Evolutionary conservation across 2,888 invertebrate species (phyloP), one percentile per base, ranked within the genome.

Genomic region (Cenopis cana): DNA sequence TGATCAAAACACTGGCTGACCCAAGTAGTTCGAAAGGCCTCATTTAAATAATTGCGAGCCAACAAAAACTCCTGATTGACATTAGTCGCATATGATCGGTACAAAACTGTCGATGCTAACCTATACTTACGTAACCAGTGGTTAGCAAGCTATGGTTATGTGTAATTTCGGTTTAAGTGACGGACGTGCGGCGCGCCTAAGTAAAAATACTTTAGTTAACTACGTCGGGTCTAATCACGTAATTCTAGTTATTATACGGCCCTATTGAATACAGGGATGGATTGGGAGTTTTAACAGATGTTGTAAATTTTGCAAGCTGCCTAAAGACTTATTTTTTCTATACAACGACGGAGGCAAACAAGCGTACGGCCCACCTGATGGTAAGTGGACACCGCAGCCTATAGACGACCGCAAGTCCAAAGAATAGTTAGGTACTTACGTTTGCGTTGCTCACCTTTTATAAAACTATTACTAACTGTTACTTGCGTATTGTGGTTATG

Each of bases 231-330:
- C 83, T 88, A 87, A 89, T 87, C 83, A 86, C 79, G 83, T 90
- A 89, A 91, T 89, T 80, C 83, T 78, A 84, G 87, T 89, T 83
- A 89, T 89, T 88, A 88, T 81, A 81, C 76, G 75, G 76, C 81
- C 79, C 80, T 84, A 89, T 87, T 88, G 85, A 85, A 85, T 74
- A 80, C 89, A 85, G 89, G 74, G 68, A 49, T 73, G 86, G 41
- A 86, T 73, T 87, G 18, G 60, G 77, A 50, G 29, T 17, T 50
- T 20, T 46, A 33, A 10, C 17, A 29, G 49, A 12, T 4, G 6
- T 12, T 18, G 8, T 24, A 24, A 24, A 4, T 24, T 24, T 24
- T 24, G 24, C 24, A 24, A 24, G 24, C 24, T 24, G 24, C 2
- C 2, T 24, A 24, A 1, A 4, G 4, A 24, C 24, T 24, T 24